Evolutionary conservation across 2,888 invertebrate genomes (phyloP).

Genomic region (Parnassius glacialis): DNA sequence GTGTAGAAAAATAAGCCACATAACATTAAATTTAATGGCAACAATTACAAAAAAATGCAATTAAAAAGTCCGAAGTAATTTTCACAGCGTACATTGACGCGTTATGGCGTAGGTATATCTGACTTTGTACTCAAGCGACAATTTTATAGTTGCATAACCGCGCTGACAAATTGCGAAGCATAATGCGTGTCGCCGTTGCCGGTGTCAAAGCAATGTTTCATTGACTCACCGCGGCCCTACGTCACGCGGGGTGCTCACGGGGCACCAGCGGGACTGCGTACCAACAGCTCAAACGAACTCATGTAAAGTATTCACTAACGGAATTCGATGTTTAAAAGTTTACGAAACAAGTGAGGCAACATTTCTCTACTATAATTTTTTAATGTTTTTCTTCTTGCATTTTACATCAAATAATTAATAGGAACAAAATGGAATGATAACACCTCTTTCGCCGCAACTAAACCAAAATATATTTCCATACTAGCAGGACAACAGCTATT

Average conservation of each 20-base stretch:
- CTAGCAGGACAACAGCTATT: too few relatives aligned
- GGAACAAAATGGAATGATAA: too few relatives aligned
- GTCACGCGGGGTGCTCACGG: slow-evolving; percentile 31
- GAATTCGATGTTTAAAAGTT: neutral
- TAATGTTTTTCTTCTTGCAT: too few relatives aligned
- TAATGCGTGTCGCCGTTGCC: slow-evolving; percentile 67
- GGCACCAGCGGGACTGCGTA: slow-evolving; percentile 6
- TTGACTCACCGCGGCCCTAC: slow-evolving; percentile 40
- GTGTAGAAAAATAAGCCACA: too few relatives aligned
- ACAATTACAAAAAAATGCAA: slow-evolving; percentile 22
- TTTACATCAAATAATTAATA: too few relatives aligned
- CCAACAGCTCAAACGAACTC: neutral
- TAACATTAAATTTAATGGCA: too few relatives aligned
- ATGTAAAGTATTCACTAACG: neutral
- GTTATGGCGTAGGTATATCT: slow-evolving; percentile 32
- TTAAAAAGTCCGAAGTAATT: slow-evolving; percentile 31
- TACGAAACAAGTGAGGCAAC: too few relatives aligned
- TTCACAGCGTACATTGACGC: slow-evolving; percentile 28
- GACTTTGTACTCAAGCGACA: slow-evolving; percentile 50
- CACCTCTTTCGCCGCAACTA: too few relatives aligned
- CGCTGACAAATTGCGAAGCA: slow-evolving; percentile 65
- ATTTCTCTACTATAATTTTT: too few relatives aligned
- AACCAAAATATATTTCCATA: too few relatives aligned
- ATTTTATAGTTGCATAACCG: slow-evolving; percentile 67
- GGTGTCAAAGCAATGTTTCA: slow-evolving; percentile 46